A percentile compares a stretch with the other conserved stretches of the same genome.
Evolutionary conservation across 2,888 invertebrate species (phyloP).

Genomic region (Capitulum mitella): DNA sequence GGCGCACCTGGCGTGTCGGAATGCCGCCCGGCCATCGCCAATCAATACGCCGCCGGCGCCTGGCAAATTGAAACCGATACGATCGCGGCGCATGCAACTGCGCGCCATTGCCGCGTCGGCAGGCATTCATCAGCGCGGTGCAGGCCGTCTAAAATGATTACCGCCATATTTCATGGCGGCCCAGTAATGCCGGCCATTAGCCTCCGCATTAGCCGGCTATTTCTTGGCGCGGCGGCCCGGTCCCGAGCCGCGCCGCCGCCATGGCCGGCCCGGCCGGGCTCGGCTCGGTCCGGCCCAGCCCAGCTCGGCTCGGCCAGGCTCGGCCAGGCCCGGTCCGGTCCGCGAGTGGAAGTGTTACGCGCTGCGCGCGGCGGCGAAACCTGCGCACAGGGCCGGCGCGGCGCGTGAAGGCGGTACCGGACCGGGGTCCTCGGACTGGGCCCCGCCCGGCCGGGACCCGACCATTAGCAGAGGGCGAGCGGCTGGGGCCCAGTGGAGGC

Average conservation of each 20-base stretch:
- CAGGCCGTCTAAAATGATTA: slow-evolving; percentile 9
- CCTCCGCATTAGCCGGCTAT: neutral
- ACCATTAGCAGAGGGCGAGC: no score
- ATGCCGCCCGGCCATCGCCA: neutral
- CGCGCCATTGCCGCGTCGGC: neutral
- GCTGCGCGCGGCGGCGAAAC: no score
- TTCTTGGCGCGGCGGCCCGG: neutral
- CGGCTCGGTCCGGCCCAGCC: no score
- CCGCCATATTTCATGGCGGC: slow-evolving; percentile 11
- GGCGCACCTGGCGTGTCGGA: neutral
- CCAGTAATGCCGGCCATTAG: neutral
- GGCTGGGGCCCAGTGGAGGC: no score
- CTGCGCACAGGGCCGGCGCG: no score
- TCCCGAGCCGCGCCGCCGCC: neutral
- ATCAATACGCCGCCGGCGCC: neutral
- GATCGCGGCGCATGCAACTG: neutral
- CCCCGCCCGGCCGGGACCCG: no score
- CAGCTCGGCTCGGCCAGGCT: no score
- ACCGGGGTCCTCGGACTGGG: no score
- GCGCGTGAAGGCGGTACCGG: no score
- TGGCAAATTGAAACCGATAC: slow-evolving; percentile 23
- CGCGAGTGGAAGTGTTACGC: no score
- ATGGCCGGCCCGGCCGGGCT: no score
- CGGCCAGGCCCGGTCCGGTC: no score
- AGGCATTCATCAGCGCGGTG: neutral